Evolutionary conservation across 1,140 invertebrate genomes (phyloP), one percentile per base, ranked within the genome.

Genomic region (Limonius californicus): DNA sequence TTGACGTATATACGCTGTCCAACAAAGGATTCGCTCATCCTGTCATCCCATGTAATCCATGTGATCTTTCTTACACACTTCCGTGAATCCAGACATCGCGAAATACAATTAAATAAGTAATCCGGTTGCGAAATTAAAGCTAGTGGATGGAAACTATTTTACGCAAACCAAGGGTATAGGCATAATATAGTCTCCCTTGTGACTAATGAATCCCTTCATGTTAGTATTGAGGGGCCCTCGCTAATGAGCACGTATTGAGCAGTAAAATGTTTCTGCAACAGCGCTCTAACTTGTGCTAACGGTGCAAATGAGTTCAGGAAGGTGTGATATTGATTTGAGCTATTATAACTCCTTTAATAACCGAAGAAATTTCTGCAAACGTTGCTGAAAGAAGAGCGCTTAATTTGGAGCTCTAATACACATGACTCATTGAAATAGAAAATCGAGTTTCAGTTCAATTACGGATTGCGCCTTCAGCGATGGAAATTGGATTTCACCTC

Each of bases 191-290:
- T 12, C 14, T 50, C 15, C n/a, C 27, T 1, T 12, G 35, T 39
- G 45, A 50, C 45, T 50, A 50, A 50, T 50, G 45, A 50, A 50
- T 50, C 12, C 45, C 45, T 18, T 50, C 20, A 19, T 50, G 19
- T 6, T 50, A 4, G 23, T 27, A 39, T 39, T 39, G 35, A 39
- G 11, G 35, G 35, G 4, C 16, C 19, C 45, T 50, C 16, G 45
- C 45, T 50, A 50, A 50, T 50, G 45, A 50, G 45, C 45, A 12
- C 45, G 45, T 50, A 50, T 50, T 50, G 45, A 50, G 45, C 45
- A 50, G 20, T 50, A 50, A 21, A 50, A 21, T 50, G 19, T 50
- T 50, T 50, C 45, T 18, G 45, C 45, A 50, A 50, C 45, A 21
- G 3, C 20, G 16, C 16, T 19, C 16, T 19, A 19, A 50, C 45